Evolutionary conservation across 2,797 vertebrate genomes (phyloP).

Genomic region (Acropternis orthonyx): DNA sequence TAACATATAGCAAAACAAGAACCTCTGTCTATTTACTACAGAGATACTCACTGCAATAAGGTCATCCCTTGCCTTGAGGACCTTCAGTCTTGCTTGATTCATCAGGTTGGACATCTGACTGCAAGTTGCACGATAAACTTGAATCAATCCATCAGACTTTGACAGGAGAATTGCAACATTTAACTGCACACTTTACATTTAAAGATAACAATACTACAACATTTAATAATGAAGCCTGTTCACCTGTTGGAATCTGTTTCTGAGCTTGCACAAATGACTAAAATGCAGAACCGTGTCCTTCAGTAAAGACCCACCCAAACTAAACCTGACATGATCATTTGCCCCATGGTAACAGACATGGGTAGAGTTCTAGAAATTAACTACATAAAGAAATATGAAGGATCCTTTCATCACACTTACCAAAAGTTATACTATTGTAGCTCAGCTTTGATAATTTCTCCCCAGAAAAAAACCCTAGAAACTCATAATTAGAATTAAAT

Average conservation of each 20-base stretch:
- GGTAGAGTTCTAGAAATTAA: background rate
- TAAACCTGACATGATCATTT: background rate
- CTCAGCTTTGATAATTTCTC: background rate
- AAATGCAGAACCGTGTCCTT: background rate
- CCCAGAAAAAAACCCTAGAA: background rate
- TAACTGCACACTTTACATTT: background rate
- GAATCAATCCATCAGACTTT: background rate
- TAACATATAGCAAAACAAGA: background rate
- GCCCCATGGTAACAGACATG: background rate
- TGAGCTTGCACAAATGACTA: background rate
- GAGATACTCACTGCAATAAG: conserved; percentile 89
- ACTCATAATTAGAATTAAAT: background rate
- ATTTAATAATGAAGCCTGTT: background rate
- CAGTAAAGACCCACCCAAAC: background rate
- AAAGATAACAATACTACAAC: background rate
- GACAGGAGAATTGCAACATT: background rate
- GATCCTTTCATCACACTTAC: background rate
- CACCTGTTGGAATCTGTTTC: background rate
- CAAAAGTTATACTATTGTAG: background rate
- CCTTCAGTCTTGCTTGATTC: conserved; percentile 98
- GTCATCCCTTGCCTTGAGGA: conserved; percentile 95
- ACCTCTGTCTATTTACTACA: background rate
- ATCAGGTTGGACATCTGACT: conserved; percentile 99
- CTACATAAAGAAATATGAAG: background rate
- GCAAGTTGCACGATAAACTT: conserved; percentile 48